These are phyloP conservation scores for Actinostola sp. DNA, from an alignment of 92 coral and sea anemone genomes.

Conservation along the genomic window DNA sequence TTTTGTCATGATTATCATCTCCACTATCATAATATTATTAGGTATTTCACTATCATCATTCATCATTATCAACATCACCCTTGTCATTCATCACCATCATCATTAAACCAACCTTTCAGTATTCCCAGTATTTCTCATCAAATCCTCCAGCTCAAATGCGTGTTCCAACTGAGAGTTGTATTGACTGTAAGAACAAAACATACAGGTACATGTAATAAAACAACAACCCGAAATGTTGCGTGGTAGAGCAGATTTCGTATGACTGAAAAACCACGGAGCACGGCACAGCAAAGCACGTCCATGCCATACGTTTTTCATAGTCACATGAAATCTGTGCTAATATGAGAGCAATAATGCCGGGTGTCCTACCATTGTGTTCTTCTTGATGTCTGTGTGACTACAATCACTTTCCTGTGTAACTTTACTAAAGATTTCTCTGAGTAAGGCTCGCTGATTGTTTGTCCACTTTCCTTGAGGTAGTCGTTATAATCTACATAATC, in stretches of 20 bases:
- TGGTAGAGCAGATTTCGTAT: too few relatives aligned
- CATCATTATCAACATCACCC: too few relatives aligned
- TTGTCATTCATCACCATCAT: background rate
- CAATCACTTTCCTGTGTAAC: conserved; percentile 84
- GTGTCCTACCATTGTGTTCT: conserved; percentile 88
- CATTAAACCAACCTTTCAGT: conserved; percentile 66
- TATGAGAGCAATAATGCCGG: too few relatives aligned
- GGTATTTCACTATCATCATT: background rate
- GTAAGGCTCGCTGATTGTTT: conserved; percentile 62
- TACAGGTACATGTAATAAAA: background rate
- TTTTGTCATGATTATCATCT: background rate
- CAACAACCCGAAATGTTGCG: too few relatives aligned
- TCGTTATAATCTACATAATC: conserved; percentile 97
- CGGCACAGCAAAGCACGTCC: background rate
- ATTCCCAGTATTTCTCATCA: conserved; percentile 75
- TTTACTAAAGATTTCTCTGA: conserved; percentile 84
- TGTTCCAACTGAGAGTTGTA: conserved; percentile 87
- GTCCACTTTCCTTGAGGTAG: conserved; percentile 81
- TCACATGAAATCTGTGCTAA: too few relatives aligned
- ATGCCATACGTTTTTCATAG: too few relatives aligned
- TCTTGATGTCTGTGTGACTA: conserved; percentile 80
- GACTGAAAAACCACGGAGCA: too few relatives aligned
- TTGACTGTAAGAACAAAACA: conserved; percentile 54
- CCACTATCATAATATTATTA: background rate
- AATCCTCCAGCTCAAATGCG: conserved; percentile 88